Evolutionary conservation across 53 echinoderm and acorn worm species (phyloP).

Genomic region (Arbacia lixula): DNA sequence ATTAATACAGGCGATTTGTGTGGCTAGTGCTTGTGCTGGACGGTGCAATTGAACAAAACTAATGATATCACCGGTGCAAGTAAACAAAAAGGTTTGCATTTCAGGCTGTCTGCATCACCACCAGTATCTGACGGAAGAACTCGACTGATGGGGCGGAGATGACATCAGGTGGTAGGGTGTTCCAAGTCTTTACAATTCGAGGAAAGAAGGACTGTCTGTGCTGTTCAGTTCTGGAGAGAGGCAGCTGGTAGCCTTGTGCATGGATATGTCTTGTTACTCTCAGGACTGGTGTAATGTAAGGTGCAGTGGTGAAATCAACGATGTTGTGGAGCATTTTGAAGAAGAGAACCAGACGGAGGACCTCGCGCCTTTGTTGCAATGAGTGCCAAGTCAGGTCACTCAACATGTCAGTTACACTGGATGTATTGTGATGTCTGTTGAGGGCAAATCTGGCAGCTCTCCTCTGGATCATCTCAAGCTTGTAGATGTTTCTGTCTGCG

Average conservation of each 20-base stretch:
- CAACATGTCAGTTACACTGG: slow-evolving; percentile 25
- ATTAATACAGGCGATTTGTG: no score
- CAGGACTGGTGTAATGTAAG: not conserved
- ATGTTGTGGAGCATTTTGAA: slow-evolving; percentile 34
- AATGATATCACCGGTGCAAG: no score
- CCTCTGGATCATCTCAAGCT: slow-evolving; percentile 47
- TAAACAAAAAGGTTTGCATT: no score
- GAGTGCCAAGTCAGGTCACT: slow-evolving; percentile 15
- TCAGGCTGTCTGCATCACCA: no score
- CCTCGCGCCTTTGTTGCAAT: slow-evolving; percentile 27
- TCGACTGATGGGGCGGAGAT: not conserved
- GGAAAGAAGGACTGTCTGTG: slow-evolving; percentile 23
- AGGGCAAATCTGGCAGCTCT: slow-evolving; percentile 35
- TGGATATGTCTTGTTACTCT: not conserved
- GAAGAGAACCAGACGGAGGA: slow-evolving; percentile 15
- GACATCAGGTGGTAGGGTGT: not conserved
- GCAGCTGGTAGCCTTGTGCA: slow-evolving; percentile 5
- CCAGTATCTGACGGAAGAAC: no score
- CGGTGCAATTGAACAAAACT: no score
- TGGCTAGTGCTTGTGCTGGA: no score
- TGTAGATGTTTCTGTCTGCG: slow-evolving; percentile 4
- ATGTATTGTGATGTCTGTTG: slow-evolving; percentile 16
- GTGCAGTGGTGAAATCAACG: slow-evolving; percentile 20
- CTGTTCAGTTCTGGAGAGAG: slow-evolving; percentile 25
- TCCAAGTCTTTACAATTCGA: slow-evolving; percentile 12